Conservation (phyloP, 2,888 invertebrate species). For the Limenitis arthemis region DNA sequence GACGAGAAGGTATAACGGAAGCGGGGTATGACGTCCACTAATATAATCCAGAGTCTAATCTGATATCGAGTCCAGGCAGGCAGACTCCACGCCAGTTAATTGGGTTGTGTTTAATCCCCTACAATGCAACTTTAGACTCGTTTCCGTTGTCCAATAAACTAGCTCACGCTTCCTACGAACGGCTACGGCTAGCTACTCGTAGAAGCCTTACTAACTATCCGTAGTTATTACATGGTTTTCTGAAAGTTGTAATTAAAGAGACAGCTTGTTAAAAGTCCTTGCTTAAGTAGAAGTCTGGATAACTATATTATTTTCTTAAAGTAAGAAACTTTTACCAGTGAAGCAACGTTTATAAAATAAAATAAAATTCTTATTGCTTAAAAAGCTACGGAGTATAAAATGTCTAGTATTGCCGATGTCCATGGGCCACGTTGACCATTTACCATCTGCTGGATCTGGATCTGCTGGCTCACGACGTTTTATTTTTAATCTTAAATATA, state of each 20-base stretch:
- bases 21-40: constrained; percentile 48
- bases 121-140: constrained; percentile 60
- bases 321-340: no score
- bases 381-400: no score
- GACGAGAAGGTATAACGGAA: constrained; percentile 33
- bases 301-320: not conserved
- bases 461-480: no score
- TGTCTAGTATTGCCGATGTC: no score
- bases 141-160: constrained; percentile 50
- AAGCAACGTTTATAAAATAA: no score
- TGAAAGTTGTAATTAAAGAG: constrained; percentile 6
- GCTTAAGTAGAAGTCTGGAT: not conserved
- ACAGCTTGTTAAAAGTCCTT: not conserved
- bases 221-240: constrained; percentile 6
- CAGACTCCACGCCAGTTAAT: constrained; percentile 56
- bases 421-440: no score
- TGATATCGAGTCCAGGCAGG: constrained; percentile 59
- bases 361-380: no score
- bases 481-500: no score
- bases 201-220: constrained; percentile 11
- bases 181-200: not conserved
- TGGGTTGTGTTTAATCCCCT: constrained; percentile 64
- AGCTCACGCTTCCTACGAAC: constrained; percentile 21
- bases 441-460: no score
- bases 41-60: constrained; percentile 65